Base-by-base conservation (phyloP, 2,888 invertebrate species). In the Melinopterus prodromus region DNA sequence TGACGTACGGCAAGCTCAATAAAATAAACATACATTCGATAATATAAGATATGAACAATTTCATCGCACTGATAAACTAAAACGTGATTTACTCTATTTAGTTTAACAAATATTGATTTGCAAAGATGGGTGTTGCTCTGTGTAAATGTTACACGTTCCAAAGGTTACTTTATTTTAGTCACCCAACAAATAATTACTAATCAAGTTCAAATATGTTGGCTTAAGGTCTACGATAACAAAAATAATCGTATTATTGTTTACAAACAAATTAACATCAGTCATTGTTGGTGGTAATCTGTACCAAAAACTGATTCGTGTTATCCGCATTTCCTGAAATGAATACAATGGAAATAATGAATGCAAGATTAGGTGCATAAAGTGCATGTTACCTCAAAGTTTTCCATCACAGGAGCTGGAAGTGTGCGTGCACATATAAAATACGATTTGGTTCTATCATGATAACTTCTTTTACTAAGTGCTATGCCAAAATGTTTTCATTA, bases 11-110 rank as follows among this genome's bases (percentile, higher is more conserved):
- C 53, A 53, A 6, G 53, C 53, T 53, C 53, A 53, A 53, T 53
- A 3, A 53, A 9, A 53, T 6, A 53, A 53, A 53, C 53, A 53
- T 53, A 12, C 53, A 53, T 53, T 53, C 9, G 53, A 53, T 53
- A 53, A 53, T 53, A 26, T 26, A 12, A 53, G 53, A 53, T 53
- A 53, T 12, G 53, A 53, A 12, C 53, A 7, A 53, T 26, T 26
- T 26, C 26, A 53, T 53, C 1, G 53, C 12, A 12, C 53, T 26
- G 53, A 53, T 53, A 53, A 53, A 53, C 7, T 12, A 6, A 53
- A 53, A 53, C 53, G 53, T 53, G 53, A 53, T 53, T 53, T 53
- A 53, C 53, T 53, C 53, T 53, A 53, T 53, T 53, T 53, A 53
- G 53, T 53, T 53, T 53, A 53, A 53, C 5, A 53, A 53, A 53